Percentiles rank a stretch among this genome's conserved stretches.
Evolutionary conservation across 1,140 invertebrate genomes (phyloP).

Genomic region (Rhagoletis zephyria): DNA sequence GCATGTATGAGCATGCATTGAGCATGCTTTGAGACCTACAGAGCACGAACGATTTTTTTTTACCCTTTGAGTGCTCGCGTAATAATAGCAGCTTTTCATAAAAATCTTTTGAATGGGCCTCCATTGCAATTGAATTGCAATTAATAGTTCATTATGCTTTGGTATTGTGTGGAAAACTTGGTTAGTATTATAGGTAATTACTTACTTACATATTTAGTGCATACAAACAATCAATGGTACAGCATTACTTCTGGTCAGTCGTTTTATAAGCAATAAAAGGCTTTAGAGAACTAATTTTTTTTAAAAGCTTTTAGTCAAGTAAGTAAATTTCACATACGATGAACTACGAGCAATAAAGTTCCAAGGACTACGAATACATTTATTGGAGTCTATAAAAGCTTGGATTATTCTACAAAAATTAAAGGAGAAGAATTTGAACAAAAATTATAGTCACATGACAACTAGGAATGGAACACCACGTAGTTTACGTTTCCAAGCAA

Average conservation of each 20-base stretch:
- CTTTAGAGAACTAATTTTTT: too few species aligned
- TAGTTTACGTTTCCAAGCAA: too few species aligned
- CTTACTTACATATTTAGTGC: neutral
- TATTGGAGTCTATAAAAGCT: too few species aligned
- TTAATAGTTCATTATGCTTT: conserved; percentile 5
- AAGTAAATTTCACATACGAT: too few species aligned
- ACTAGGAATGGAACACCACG: too few species aligned
- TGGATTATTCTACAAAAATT: too few species aligned
- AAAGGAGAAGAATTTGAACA: too few species aligned
- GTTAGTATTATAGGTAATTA: neutral
- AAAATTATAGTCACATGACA: too few species aligned
- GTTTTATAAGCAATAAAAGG: neutral
- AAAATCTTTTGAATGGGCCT: neutral
- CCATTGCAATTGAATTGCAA: neutral
- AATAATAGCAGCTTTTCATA: neutral
- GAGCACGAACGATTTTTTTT: neutral
- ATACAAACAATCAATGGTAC: neutral
- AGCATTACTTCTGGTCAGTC: neutral
- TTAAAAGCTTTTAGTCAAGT: too few species aligned
- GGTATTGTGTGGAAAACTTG: neutral
- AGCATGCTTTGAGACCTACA: too few species aligned
- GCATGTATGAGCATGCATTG: neutral
- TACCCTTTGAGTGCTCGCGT: neutral
- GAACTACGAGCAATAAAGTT: too few species aligned
- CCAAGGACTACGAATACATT: too few species aligned